Percentiles rank a stretch among this genome's conserved stretches.
Conservation (phyloP, 2,888 invertebrate species). For the Amphipyra tragopoginis region DNA sequence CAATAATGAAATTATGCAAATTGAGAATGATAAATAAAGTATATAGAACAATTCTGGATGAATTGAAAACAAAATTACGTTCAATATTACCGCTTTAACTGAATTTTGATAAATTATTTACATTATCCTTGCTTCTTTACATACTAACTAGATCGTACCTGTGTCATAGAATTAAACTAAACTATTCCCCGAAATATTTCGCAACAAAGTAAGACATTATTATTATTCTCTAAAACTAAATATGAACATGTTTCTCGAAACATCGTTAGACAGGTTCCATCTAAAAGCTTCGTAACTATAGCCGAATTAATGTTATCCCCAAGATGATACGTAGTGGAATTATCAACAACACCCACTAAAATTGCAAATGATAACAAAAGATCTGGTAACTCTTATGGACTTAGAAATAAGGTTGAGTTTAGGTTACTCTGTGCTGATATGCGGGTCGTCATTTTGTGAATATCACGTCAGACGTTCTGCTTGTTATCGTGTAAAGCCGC, state of each 20-base stretch:
- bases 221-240: slow-evolving; percentile 20
- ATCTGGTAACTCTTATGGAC: not conserved
- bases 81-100: too few relatives aligned
- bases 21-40: too few relatives aligned
- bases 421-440: not conserved
- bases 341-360: slow-evolving; percentile 35
- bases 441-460: slow-evolving; percentile 21
- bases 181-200: slow-evolving; percentile 1
- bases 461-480: slow-evolving; percentile 29
- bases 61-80: too few relatives aligned
- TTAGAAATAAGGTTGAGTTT: not conserved
- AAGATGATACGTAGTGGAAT: slow-evolving; percentile 35
- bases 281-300: slow-evolving; percentile 35
- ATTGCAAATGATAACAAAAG: slow-evolving; percentile 2
- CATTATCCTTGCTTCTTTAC: too few relatives aligned
- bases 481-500: slow-evolving; percentile 38
- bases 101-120: too few relatives aligned
- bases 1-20: too few relatives aligned
- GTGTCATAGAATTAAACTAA: not conserved
- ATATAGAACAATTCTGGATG: too few relatives aligned
- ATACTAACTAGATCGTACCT: not conserved
- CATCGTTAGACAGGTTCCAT: slow-evolving; percentile 13
- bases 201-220: slow-evolving; percentile 8
- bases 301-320: slow-evolving; percentile 38
- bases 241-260: slow-evolving; percentile 23